Percentiles rank a stretch among this genome's conserved stretches.
These are phyloP conservation scores for Melanotaenia pygmaea DNA, from an alignment of 2,797 vertebrate genomes.

Conservation along the genomic window DNA sequence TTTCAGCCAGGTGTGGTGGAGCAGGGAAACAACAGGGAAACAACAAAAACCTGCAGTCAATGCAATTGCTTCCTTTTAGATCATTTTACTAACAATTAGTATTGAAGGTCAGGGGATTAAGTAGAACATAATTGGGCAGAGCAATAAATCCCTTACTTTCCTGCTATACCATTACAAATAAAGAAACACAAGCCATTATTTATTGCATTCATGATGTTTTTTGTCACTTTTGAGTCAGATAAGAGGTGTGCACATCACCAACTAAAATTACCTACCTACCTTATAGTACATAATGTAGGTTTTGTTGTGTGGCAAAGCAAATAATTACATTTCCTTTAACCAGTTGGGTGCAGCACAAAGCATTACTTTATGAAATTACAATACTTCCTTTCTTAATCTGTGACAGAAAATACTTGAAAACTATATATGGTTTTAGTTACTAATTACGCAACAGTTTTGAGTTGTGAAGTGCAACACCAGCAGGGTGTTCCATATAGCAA, in stretches of 20 bases:
- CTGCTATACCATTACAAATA: neutral
- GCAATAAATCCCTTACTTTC: slow-evolving; percentile 7
- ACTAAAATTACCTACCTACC: no score
- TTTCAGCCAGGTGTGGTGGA: no score
- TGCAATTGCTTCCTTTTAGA: slow-evolving; percentile 41
- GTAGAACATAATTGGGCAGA: slow-evolving; percentile 26
- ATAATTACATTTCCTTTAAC: slow-evolving; percentile 19
- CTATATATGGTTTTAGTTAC: slow-evolving; percentile 35
- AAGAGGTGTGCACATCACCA: no score
- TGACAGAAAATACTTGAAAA: slow-evolving; percentile 23
- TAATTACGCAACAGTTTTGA: slow-evolving; percentile 42
- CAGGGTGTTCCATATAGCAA: slow-evolving; percentile 35
- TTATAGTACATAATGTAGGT: neutral
- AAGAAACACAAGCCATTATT: slow-evolving; percentile 6
- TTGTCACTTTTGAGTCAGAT: neutral
- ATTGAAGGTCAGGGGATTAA: slow-evolving; percentile 40
- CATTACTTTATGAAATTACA: neutral
- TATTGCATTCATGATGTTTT: neutral
- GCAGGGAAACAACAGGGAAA: no score
- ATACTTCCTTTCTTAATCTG: slow-evolving; percentile 14
- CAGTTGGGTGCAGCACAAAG: slow-evolving; percentile 2
- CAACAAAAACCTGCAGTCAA: slow-evolving; percentile 20
- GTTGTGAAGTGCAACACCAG: slow-evolving; percentile 29
- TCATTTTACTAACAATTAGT: slow-evolving; percentile 46
- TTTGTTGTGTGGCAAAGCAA: neutral